phyloP scores from a whole-genome alignment of 2,888 invertebrate genomes.

The Oxyteleia sp. region DNA sequence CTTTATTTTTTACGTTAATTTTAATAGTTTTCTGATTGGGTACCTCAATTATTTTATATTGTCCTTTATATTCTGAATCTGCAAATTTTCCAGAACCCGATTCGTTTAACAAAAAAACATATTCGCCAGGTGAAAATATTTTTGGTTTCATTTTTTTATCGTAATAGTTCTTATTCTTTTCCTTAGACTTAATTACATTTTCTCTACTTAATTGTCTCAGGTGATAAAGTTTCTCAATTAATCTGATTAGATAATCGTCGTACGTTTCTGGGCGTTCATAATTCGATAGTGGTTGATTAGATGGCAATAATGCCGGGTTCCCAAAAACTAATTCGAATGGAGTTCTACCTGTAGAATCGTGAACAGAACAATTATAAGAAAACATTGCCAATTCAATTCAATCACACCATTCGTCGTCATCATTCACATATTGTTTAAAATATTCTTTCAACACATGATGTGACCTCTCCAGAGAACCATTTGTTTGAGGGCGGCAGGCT shows the following conservation, averaged over 20 bases:
- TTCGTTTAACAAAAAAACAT: slow-evolving; percentile 28
- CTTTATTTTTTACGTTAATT: background rate
- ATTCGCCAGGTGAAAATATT: slow-evolving; percentile 9
- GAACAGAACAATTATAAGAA: slow-evolving; percentile 8
- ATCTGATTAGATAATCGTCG: slow-evolving; percentile 24
- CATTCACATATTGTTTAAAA: background rate
- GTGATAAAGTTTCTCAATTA: slow-evolving; percentile 12
- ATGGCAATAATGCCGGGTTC: background rate
- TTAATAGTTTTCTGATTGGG: slow-evolving; percentile 5
- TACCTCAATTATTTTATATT: slow-evolving; percentile 35
- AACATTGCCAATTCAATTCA: slow-evolving; percentile 11
- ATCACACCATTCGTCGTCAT: slow-evolving; percentile 8
- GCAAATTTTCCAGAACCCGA: slow-evolving; percentile 13
- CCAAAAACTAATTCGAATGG: slow-evolving; percentile 26
- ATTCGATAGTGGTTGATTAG: background rate
- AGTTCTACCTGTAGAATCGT: background rate
- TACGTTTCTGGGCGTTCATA: slow-evolving; percentile 22
- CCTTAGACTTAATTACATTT: slow-evolving; percentile 12
- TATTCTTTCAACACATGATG: slow-evolving; percentile 8
- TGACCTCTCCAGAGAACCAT: slow-evolving; percentile 16
- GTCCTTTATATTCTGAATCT: slow-evolving; percentile 39
- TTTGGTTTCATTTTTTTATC: slow-evolving; percentile 10
- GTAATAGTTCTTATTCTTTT: slow-evolving; percentile 7
- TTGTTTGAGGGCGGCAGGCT: slow-evolving; percentile 15
- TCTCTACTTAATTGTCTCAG: background rate